Conservation (phyloP, 2,888 invertebrate species). For the Leistus spinibarbis region DNA sequence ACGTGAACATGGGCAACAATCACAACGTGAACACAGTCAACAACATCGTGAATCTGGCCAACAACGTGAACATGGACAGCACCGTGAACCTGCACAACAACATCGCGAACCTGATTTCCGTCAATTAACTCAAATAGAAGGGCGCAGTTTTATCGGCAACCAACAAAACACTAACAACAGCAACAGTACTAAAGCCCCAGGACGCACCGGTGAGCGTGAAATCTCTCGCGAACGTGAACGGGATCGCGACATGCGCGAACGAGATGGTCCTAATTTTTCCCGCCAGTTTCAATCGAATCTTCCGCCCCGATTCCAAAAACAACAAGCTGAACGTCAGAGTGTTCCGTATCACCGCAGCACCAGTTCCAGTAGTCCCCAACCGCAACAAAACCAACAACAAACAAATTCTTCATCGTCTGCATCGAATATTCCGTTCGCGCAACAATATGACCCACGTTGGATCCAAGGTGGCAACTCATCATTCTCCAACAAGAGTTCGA, state of each 20-base stretch:
- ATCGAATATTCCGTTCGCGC: constrained; percentile 46
- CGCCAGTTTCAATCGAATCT: constrained; percentile 81
- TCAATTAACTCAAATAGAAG: constrained; percentile 57
- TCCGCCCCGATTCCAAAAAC: constrained; percentile 84
- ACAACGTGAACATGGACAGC: not conserved
- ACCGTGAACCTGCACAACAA: not conserved
- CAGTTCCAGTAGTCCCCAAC: constrained; percentile 24
- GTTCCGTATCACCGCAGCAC: constrained; percentile 39
- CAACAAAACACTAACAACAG: constrained; percentile 52
- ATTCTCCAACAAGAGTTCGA: constrained; percentile 19
- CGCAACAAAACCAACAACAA: constrained; percentile 36
- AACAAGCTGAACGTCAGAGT: constrained; percentile 64
- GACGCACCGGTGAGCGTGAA: constrained; percentile 48
- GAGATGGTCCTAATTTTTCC: constrained; percentile 68
- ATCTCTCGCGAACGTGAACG: constrained; percentile 49
- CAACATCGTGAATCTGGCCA: not conserved
- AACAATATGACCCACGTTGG: constrained; percentile 50
- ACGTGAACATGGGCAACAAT: not conserved
- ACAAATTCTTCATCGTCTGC: constrained; percentile 8
- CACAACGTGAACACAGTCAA: constrained; percentile 21
- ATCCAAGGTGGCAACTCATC: constrained; percentile 41
- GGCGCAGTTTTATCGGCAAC: constrained; percentile 49
- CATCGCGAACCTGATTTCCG: constrained; percentile 47
- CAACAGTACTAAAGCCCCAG: constrained; percentile 53
- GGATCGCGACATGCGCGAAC: constrained; percentile 59